Evolutionary conservation across 2,888 invertebrate species (phyloP), one percentile per base, ranked within the genome.

Genomic region (Eubasilissa splendida): DNA sequence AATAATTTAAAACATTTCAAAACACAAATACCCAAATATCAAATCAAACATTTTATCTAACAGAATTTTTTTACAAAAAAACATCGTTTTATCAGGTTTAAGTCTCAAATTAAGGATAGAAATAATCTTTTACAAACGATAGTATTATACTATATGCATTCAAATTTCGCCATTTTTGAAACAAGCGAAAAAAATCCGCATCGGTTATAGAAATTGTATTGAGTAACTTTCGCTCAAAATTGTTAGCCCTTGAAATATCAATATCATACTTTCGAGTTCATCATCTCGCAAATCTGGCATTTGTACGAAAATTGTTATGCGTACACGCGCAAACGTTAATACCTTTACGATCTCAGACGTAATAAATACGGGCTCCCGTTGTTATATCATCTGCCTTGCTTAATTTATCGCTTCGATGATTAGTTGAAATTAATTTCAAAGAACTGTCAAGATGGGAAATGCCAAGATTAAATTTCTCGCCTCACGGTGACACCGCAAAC

Each of bases 391-490:
- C 52, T 14, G 14, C 76, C 59, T 58, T 50, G 63, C 63, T 58
- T 52, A 52, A 63, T 76, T 76, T 76, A 63, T 56, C 76, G 76
- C 76, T 63, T 53, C 63, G 56, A 42, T 63, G 76, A 76, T 76
- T 76, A 76, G 76, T 76, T 76, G 76, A 76, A 76, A 76, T 76
- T 76, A 76, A 63, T 76, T 63, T 76, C 76, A 63, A 76, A 76
- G 76, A 52, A 76, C 76, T 76, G 76, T 76, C 76, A 76, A 63
- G 71, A 71, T 68, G 68, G 22, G 14, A 12, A 68, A 68, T 42
- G 2, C 50, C 22, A 3, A 68, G 58, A 58, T 63, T 76, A 63
- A 76, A 76, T 76, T 76, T 33, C 33, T 53, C 33, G 63, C 53
- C 76, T 63, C 33, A 33, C 56, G 31, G 58, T n/a, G n/a, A 76